Evolutionary conservation across 2,113 vertebrate genomes (phyloP).

Genomic region (Sarotherodon lohbergeri): DNA sequence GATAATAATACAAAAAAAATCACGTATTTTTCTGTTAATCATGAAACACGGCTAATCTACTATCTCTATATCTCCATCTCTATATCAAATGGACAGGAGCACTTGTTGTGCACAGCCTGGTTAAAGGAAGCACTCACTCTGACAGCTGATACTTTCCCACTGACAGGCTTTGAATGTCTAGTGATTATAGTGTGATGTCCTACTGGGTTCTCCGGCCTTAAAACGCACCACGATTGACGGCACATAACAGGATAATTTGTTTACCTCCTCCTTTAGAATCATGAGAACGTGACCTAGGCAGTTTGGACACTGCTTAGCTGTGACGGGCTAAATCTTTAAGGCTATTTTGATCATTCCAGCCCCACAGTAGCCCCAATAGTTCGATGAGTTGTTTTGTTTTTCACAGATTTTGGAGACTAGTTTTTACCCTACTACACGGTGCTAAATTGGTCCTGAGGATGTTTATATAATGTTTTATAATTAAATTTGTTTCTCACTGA

Average conservation of each 20-base stretch:
- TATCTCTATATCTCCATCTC: background rate
- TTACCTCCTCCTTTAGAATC: slow-evolving; percentile 40
- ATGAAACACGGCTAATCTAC: background rate
- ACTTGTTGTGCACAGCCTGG: background rate
- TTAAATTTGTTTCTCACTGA: background rate
- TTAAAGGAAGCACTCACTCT: background rate
- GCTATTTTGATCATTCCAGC: background rate
- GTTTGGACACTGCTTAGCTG: slow-evolving; percentile 9
- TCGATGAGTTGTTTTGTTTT: background rate
- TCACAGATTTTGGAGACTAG: background rate
- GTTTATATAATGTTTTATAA: background rate
- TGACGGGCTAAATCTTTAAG: background rate
- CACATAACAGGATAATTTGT: slow-evolving; percentile 52
- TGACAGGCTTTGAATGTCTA: slow-evolving; percentile 20
- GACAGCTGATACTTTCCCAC: background rate
- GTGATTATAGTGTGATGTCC: slow-evolving; percentile 53
- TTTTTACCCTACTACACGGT: background rate
- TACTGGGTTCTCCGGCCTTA: slow-evolving; percentile 30
- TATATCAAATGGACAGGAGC: background rate
- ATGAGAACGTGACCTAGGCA: slow-evolving; percentile 27
- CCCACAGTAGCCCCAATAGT: background rate
- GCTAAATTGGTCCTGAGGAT: background rate
- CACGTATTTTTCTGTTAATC: background rate
- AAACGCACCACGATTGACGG: slow-evolving; percentile 26
- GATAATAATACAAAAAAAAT: background rate